Evolutionary conservation across 2,888 invertebrate genomes (phyloP).

Genomic region (Lydus trimaculatus): DNA sequence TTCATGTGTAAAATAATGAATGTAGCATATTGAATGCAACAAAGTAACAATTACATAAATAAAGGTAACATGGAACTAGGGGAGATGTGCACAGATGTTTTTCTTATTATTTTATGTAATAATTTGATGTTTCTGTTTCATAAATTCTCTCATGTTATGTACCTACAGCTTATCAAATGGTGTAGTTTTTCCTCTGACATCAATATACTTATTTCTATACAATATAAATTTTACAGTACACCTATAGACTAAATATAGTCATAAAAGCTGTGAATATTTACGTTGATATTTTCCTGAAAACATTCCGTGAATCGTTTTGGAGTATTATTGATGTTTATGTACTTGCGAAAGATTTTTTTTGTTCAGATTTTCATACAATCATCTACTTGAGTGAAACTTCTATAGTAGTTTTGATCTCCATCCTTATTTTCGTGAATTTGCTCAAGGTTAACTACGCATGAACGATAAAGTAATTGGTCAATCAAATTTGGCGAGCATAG

Average conservation of each 20-base stretch:
- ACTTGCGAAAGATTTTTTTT: no score
- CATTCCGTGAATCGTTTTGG: no score
- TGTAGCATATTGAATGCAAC: not conserved
- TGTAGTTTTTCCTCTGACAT: not conserved
- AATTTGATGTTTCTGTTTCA: not conserved
- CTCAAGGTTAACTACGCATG: no score
- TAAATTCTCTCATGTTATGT: not conserved
- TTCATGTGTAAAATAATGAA: constrained; percentile 4
- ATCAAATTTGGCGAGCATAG: no score
- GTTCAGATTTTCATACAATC: no score
- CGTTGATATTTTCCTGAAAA: no score
- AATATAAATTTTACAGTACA: no score
- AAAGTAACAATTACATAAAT: constrained; percentile 6
- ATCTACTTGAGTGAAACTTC: no score
- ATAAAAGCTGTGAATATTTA: not conserved
- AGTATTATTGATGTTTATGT: no score
- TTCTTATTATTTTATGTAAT: constrained; percentile 6
- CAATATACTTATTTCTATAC: not conserved
- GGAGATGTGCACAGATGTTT: constrained; percentile 7
- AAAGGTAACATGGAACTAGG: not conserved
- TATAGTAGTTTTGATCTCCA: no score
- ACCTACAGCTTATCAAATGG: not conserved
- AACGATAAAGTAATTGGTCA: no score
- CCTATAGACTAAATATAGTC: not conserved
- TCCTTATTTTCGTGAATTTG: no score